Evolutionary conservation across 2,888 invertebrate genomes (phyloP).

Genomic region (Coenonympha glycerion): DNA sequence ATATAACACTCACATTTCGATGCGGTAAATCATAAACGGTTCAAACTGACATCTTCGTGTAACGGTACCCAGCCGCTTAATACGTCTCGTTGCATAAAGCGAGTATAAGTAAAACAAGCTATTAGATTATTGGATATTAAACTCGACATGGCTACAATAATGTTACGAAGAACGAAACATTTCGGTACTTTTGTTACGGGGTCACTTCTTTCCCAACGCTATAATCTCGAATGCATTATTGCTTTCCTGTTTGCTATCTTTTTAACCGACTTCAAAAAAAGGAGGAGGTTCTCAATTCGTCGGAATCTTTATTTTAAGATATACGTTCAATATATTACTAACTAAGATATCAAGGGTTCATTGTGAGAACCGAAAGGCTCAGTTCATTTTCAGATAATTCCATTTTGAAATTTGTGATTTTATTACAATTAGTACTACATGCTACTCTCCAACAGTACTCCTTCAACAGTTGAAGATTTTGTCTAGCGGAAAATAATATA

Average conservation of each 20-base stretch:
- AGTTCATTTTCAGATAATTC: no score
- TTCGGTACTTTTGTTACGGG: constrained; percentile 20
- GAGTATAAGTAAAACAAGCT: constrained; percentile 49
- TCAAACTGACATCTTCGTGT: constrained; percentile 49
- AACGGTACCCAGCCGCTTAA: constrained; percentile 62
- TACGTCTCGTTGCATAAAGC: constrained; percentile 49
- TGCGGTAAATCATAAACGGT: constrained; percentile 35
- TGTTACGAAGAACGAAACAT: constrained; percentile 25
- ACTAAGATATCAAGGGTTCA: no score
- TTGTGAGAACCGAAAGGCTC: no score
- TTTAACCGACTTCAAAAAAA: not conserved
- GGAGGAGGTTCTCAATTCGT: not conserved
- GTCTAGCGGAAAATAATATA: no score
- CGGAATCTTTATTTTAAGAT: not conserved
- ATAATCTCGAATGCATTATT: not conserved
- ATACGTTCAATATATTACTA: no score
- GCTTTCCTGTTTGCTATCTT: constrained; percentile 1
- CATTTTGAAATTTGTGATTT: no score
- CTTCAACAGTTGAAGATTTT: no score
- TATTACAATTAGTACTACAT: no score
- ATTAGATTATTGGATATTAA: constrained; percentile 50
- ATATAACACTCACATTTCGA: constrained; percentile 40
- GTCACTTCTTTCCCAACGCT: constrained; percentile 5
- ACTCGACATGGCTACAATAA: constrained; percentile 30
- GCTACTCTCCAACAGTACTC: no score